Percentiles rank a stretch among this genome's conserved stretches.
Evolutionary conservation across 2,888 invertebrate species (phyloP).

Genomic region (Flexamia atlantica): DNA sequence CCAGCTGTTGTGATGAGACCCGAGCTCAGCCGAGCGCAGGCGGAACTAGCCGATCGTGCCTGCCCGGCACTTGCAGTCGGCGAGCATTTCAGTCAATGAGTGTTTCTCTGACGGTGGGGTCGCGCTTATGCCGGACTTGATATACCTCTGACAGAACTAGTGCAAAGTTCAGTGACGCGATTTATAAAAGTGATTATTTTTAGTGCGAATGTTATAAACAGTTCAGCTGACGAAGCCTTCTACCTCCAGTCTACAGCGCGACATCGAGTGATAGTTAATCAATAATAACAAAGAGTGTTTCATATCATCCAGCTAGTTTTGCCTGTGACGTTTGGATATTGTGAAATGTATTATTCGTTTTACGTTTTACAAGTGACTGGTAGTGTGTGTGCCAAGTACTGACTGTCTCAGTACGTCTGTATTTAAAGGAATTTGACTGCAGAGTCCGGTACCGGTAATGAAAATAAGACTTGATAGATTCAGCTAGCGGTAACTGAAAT

Average conservation of each 20-base stretch:
- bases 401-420: no score
- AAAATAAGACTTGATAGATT: no score
- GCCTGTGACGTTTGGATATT: background rate
- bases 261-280: background rate
- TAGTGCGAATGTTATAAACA: background rate
- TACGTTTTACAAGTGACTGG: background rate
- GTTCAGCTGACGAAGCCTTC: background rate
- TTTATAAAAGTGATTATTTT: slow-evolving; percentile 1
- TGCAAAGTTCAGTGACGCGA: background rate
- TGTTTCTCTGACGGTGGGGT: background rate
- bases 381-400: background rate
- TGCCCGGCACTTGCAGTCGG: slow-evolving; percentile 29
- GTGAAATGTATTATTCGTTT: background rate
- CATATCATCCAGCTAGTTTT: background rate
- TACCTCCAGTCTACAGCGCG: background rate
- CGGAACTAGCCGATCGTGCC: background rate
- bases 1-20: slow-evolving; percentile 9
- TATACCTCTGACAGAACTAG: slow-evolving; percentile 27
- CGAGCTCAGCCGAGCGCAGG: background rate
- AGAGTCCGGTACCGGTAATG: no score
- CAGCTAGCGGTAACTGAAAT: no score
- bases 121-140: background rate
- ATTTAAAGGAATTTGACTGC: no score
- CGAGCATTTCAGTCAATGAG: slow-evolving; percentile 37
- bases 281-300: slow-evolving; percentile 16